A percentile compares a stretch with the other conserved stretches of the same genome.
These are phyloP conservation scores for Thumatha senex DNA, from an alignment of 2,888 invertebrate genomes.

Conservation along the genomic window DNA sequence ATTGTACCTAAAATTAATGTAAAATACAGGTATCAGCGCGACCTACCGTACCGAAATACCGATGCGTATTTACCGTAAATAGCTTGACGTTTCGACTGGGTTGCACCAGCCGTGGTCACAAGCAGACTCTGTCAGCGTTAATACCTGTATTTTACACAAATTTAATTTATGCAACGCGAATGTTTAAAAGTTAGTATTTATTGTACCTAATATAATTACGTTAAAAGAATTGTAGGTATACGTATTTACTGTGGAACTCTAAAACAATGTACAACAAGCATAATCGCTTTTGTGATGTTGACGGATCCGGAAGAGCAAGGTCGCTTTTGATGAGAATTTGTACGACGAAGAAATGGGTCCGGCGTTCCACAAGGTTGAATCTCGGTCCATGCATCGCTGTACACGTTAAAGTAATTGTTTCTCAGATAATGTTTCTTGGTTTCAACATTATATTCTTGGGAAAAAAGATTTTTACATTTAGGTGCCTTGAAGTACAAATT, in stretches of 20 bases:
- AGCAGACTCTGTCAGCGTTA: too few species aligned
- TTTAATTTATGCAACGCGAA: too few species aligned
- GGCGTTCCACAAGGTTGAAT: constrained; percentile 22
- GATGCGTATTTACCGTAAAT: too few species aligned
- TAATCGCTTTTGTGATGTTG: constrained; percentile 42
- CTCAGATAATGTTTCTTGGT: constrained; percentile 9
- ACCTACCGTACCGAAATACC: too few species aligned
- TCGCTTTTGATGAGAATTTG: constrained; percentile 35
- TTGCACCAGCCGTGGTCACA: too few species aligned
- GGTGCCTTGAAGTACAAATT: background rate
- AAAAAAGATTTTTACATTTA: background rate
- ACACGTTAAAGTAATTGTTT: constrained; percentile 21
- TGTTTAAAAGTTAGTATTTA: too few species aligned
- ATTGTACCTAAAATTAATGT: too few species aligned
- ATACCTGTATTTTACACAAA: too few species aligned
- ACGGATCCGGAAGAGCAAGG: constrained; percentile 59
- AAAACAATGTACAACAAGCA: constrained; percentile 35
- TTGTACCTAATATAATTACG: too few species aligned
- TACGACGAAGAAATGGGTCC: constrained; percentile 33
- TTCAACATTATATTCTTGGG: background rate
- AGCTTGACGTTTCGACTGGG: too few species aligned
- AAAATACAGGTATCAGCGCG: too few species aligned
- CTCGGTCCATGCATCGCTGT: constrained; percentile 22
- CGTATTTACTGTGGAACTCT: constrained; percentile 26
- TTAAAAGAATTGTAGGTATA: background rate